Conservation (phyloP, 2,888 invertebrate species). For the Harmothoe impar region DNA sequence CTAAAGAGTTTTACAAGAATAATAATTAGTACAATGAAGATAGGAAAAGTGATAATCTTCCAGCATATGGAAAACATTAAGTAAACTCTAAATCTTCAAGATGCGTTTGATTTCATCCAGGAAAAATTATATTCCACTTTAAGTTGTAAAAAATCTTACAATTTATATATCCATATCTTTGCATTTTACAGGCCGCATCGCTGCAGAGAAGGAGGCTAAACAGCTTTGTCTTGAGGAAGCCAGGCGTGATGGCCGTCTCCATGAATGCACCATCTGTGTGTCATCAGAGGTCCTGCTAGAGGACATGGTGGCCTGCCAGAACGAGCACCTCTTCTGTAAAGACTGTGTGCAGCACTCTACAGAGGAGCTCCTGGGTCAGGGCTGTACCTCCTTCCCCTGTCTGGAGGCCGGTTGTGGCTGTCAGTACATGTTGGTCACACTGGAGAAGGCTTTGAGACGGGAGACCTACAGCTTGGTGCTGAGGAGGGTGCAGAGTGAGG, state of each 20-base stretch:
- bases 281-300: constrained; percentile 85
- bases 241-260: constrained; percentile 82
- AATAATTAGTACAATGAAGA: no score
- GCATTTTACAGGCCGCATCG: not conserved
- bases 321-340: constrained; percentile 79
- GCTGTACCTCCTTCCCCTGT: constrained; percentile 84
- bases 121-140: no score
- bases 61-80: no score
- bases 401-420: constrained; percentile 80
- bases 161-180: no score
- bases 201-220: constrained; percentile 1
- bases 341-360: constrained; percentile 77
- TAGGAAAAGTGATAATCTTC: no score
- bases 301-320: constrained; percentile 79
- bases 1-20: no score
- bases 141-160: no score
- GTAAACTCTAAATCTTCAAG: no score
- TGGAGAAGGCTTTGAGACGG: constrained; percentile 84
- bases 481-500: constrained; percentile 85
- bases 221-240: constrained; percentile 76
- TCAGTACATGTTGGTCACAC: constrained; percentile 76
- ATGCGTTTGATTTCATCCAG: no score
- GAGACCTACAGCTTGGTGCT: constrained; percentile 85
- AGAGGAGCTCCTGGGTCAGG: constrained; percentile 77
- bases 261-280: constrained; percentile 86